Conservation (phyloP, 2,113 vertebrate genomes). For the Sturnira hondurensis region DNA sequence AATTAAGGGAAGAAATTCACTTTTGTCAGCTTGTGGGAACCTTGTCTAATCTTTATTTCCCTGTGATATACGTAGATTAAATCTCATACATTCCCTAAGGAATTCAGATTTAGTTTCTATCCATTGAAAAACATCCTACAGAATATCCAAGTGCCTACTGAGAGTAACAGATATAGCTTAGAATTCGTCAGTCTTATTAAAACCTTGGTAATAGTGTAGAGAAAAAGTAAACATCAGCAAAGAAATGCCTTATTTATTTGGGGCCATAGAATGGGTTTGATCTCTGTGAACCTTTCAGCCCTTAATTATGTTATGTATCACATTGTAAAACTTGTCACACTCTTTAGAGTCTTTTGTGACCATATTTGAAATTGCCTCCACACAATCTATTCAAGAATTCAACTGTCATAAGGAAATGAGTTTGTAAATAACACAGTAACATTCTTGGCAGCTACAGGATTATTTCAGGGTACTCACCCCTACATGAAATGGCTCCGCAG, state of each 20-base stretch:
- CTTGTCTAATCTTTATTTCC: conserved; percentile 19
- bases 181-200: neutral
- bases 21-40: neutral
- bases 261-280: neutral
- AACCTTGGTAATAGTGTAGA: neutral
- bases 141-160: neutral
- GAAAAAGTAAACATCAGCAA: neutral
- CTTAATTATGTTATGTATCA: neutral
- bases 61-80: neutral
- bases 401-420: neutral
- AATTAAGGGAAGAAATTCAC: neutral
- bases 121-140: neutral
- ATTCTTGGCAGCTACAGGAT: neutral
- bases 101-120: neutral
- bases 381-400: neutral
- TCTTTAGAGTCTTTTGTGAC: neutral
- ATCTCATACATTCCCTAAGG: neutral
- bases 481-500: neutral
- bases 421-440: neutral
- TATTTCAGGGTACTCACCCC: neutral
- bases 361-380: neutral
- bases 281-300: neutral
- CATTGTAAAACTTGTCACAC: neutral
- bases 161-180: neutral
- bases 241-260: neutral